Conservation (phyloP, 2,113 vertebrate species). For the Natator depressus region DNA sequence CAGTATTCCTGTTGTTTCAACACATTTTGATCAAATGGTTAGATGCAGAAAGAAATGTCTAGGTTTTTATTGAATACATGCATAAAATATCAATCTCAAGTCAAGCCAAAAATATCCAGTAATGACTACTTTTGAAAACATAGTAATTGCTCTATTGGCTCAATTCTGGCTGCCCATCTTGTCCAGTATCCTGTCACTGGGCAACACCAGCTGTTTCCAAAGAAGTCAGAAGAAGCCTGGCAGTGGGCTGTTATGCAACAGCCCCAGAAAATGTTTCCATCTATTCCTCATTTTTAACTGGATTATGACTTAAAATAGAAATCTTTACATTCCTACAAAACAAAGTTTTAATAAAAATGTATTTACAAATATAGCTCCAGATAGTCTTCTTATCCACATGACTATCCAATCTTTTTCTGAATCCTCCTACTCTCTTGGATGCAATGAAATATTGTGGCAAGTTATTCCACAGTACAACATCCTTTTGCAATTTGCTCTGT, state of each 20-base stretch:
- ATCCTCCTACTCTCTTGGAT: not conserved
- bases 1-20: not conserved
- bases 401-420: not conserved
- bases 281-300: not conserved
- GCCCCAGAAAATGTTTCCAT: not conserved
- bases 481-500: not conserved
- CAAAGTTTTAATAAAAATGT: not conserved
- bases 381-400: not conserved
- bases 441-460: not conserved
- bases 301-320: not conserved
- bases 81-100: rapidly evolving
- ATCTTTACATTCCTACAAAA: not conserved
- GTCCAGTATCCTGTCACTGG: rapidly evolving
- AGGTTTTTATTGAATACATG: rapidly evolving
- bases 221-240: not conserved
- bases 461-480: not conserved
- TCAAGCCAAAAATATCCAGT: not conserved
- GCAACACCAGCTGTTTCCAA: not conserved
- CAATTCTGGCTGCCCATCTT: not conserved
- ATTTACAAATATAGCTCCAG: not conserved
- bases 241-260: not conserved
- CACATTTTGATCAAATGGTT: not conserved
- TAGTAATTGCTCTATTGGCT: not conserved
- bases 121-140: not conserved
- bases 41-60: rapidly evolving